Evolutionary conservation across 2,888 invertebrate species (phyloP).

Genomic region (Trissonchulus latispiculum): DNA sequence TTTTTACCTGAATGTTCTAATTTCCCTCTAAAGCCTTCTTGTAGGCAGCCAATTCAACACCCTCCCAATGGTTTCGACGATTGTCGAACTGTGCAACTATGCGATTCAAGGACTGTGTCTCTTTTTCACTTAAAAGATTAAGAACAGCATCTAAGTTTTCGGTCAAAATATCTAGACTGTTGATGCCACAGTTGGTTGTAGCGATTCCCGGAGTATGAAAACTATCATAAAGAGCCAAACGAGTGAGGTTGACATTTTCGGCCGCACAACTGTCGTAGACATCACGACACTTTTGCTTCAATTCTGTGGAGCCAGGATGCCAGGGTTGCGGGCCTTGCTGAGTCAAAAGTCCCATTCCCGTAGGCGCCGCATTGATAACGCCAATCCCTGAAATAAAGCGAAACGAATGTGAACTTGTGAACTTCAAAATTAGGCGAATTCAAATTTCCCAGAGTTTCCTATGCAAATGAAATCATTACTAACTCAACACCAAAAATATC

Average conservation of each 20-base stretch:
- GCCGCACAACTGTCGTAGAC: background rate
- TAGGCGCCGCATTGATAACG: slow-evolving; percentile 69
- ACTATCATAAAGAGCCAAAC: background rate
- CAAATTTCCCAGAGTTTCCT: too few relatives aligned
- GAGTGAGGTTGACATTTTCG: background rate
- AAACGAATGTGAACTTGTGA: too few relatives aligned
- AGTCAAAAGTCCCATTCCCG: slow-evolving; percentile 70
- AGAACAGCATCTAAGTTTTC: background rate
- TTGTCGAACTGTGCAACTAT: background rate
- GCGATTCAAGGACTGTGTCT: background rate
- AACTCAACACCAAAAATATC: too few relatives aligned
- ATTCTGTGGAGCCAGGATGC: slow-evolving; percentile 64
- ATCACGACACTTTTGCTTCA: slow-evolving; percentile 46
- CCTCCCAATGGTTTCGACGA: slow-evolving; percentile 5
- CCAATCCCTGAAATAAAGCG: too few relatives aligned
- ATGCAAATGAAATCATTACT: too few relatives aligned
- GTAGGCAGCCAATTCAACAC: background rate
- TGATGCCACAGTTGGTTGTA: too few relatives aligned
- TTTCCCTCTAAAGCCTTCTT: too few relatives aligned
- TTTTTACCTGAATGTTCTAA: too few relatives aligned
- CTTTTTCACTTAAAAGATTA: background rate
- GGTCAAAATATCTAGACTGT: background rate
- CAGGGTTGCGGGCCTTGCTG: slow-evolving; percentile 63
- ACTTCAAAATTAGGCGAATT: too few relatives aligned
- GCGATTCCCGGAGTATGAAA: background rate